These are phyloP conservation scores for Diabrotica balteata DNA, from an alignment of 2,888 invertebrate species.

Conservation along the genomic window DNA sequence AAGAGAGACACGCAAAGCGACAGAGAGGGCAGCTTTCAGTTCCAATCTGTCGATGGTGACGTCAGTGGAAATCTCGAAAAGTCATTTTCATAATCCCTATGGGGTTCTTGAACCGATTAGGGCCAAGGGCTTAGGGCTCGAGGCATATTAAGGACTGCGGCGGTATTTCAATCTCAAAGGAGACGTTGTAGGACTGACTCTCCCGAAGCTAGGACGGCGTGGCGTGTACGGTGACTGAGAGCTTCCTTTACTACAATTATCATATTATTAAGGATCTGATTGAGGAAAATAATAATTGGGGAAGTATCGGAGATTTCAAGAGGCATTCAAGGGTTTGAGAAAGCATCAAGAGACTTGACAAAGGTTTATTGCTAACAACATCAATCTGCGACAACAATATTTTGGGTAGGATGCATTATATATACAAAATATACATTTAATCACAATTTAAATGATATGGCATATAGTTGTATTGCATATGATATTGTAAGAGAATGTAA, in stretches of 20 bases:
- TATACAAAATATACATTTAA: no score
- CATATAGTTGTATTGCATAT: no score
- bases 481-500: no score
- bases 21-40: slow-evolving; percentile 6
- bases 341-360: no score
- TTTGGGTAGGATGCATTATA: no score
- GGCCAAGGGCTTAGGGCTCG: slow-evolving; percentile 18
- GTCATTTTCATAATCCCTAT: slow-evolving; percentile 28
- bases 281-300: background rate
- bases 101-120: slow-evolving; percentile 27
- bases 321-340: background rate
- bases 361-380: no score
- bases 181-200: slow-evolving; percentile 1
- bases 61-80: slow-evolving; percentile 26
- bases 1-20: background rate
- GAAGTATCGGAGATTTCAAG: background rate
- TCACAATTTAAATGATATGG: no score
- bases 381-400: no score
- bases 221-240: slow-evolving; percentile 1
- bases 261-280: slow-evolving; percentile 6
- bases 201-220: no score
- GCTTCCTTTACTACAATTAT: slow-evolving; percentile 11
- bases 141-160: slow-evolving; percentile 19
- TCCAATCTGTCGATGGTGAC: slow-evolving; percentile 26
- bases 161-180: slow-evolving; percentile 21